Evolutionary conservation across 2,888 invertebrate genomes (phyloP).

Genomic region (Taenaris catops): DNA sequence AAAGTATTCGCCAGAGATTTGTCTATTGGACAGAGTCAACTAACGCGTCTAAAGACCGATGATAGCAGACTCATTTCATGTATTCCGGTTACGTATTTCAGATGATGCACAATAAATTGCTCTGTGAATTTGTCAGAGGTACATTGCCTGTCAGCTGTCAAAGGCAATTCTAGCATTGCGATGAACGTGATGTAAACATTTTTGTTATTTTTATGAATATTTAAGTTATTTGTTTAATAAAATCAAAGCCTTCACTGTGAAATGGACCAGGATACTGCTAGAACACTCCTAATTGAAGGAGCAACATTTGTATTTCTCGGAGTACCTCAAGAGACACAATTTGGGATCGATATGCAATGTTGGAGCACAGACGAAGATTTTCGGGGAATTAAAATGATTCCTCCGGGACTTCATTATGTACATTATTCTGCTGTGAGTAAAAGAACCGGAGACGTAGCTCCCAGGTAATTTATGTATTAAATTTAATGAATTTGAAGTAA

Average conservation of each 20-base stretch:
- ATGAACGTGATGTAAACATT: constrained; percentile 63
- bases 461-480: too few relatives aligned
- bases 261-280: constrained; percentile 89
- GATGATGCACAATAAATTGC: too few relatives aligned
- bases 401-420: constrained; percentile 96
- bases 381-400: constrained; percentile 98
- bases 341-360: constrained; percentile 92
- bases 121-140: too few relatives aligned
- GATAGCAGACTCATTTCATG: too few relatives aligned
- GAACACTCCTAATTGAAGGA: constrained; percentile 87
- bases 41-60: too few relatives aligned
- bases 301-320: constrained; percentile 91
- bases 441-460: constrained; percentile 82
- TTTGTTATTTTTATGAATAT: too few relatives aligned
- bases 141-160: too few relatives aligned
- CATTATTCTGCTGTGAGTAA: constrained; percentile 88
- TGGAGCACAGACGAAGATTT: constrained; percentile 96
- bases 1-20: too few relatives aligned
- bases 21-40: too few relatives aligned
- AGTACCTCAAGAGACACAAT: constrained; percentile 94
- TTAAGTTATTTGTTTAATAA: background rate
- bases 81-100: too few relatives aligned
- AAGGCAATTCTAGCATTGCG: too few relatives aligned
- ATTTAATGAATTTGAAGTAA: too few relatives aligned
- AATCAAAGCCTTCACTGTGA: background rate